Conservation (phyloP, 2,797 vertebrate species). For the Cynodonichthys magdalenae region DNA sequence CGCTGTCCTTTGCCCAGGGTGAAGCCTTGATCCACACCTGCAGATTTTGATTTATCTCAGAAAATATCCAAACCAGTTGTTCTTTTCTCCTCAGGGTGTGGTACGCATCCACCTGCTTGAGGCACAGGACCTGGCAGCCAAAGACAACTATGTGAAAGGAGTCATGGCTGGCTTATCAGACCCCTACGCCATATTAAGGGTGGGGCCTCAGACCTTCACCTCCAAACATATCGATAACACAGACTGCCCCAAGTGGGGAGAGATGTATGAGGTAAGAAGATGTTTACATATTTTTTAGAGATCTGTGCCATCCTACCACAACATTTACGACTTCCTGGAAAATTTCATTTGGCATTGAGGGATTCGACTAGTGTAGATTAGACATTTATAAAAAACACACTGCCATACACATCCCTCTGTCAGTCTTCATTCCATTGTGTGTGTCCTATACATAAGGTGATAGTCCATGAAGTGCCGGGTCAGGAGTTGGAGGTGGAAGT, state of each 20-base stretch:
- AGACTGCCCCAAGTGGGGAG: conserved; percentile 88
- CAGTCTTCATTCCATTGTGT: conserved; percentile 58
- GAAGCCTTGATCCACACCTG: conserved; percentile 30
- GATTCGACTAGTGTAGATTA: conserved; percentile 13
- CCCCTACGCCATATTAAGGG: conserved; percentile 88
- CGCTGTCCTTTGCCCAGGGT: conserved; percentile 92
- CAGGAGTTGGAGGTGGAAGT: conserved; percentile 94
- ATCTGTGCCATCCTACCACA: conserved; percentile 10
- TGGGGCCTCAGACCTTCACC: conserved; percentile 91
- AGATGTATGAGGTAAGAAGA: conserved; percentile 89
- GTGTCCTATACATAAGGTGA: conserved; percentile 84
- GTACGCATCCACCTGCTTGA: conserved; percentile 89
- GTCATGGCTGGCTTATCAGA: conserved; percentile 91
- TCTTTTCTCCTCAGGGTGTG: conserved; percentile 82
- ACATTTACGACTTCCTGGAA: not conserved
- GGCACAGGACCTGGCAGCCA: conserved; percentile 84
- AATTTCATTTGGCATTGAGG: conserved; percentile 34
- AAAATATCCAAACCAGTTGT: not conserved
- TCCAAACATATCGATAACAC: conserved; percentile 88
- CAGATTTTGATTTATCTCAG: not conserved
- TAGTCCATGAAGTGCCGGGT: conserved; percentile 94
- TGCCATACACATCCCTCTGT: conserved; percentile 36
- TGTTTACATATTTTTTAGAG: not conserved
- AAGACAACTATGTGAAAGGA: conserved; percentile 90
- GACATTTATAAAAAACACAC: conserved; percentile 25